Evolutionary conservation across 2,888 invertebrate species (phyloP), one percentile per base, ranked within the genome.

Genomic region (Octonoba sinensis): DNA sequence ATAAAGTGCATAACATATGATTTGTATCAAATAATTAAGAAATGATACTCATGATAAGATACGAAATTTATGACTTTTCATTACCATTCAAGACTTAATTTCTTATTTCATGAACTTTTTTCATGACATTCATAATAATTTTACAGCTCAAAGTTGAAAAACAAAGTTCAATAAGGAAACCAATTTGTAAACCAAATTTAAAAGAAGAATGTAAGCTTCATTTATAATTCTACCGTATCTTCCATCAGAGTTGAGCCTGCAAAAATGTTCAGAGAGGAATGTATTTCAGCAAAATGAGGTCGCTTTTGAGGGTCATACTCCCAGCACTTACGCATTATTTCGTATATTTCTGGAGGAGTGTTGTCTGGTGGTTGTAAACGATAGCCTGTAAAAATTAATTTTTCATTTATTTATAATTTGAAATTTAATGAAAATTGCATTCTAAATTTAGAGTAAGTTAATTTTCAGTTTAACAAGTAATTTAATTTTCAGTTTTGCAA

Each of bases 251-350:
- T 24, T 20, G 82, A 54, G 60, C 49, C 56, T 18, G 77, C 77
- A 72, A 78, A 46, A 15, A 66, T 57, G 1, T 75, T 49, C n/a
- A 83, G 46, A 2, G 67, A 59, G 2, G 78, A 72, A 60, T 74
- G 76, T 46, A 97, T 94, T 89, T 96, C 95, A 88, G 94, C 93
- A 89, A 97, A 97, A 89, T 96, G 96, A 51, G 96, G 97, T 86
- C 97, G 91, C 86, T 94, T 93, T 84, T 96, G 96, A 1, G 96
- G 93, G 87, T 96, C 94, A 87, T 96, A 96, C 87, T 96, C 94
- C 97, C 97, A 97, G 88, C 97, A 97, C 81, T 93, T 92, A 79
- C 95, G 89, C 96, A 97, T 97, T 82, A 97, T 90, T 78, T 93
- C 92, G 89, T 97, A 96, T 88, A 96, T 94, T 88, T 95, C 94